A percentile compares a stretch with the other conserved stretches of the same genome.
These are phyloP conservation scores for Bos indicus DNA, from an alignment of 2,113 vertebrate genomes.

Conservation along the genomic window DNA sequence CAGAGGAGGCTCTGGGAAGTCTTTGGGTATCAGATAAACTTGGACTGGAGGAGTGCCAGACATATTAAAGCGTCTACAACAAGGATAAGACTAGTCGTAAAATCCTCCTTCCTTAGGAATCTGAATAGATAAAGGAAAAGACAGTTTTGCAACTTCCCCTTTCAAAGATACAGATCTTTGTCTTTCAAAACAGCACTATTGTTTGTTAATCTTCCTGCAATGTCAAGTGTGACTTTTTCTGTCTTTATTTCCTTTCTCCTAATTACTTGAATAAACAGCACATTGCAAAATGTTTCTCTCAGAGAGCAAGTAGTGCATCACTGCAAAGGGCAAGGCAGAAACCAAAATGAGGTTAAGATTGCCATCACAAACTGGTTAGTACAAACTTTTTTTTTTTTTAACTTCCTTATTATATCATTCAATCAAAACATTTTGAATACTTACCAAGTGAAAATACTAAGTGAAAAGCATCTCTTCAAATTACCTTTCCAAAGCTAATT, in stretches of 20 bases:
- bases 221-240: conserved; percentile 58
- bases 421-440: background rate
- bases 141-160: conserved; percentile 73
- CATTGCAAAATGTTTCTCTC: conserved; percentile 57
- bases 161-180: conserved; percentile 68
- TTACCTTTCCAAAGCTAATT: background rate
- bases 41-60: conserved; percentile 54
- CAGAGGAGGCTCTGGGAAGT: conserved; percentile 51
- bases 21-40: conserved; percentile 63
- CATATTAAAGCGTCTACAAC: conserved; percentile 33
- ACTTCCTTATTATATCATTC: background rate
- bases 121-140: conserved; percentile 67
- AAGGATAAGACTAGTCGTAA: conserved; percentile 54
- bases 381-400: background rate
- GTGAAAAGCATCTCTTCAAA: background rate
- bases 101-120: conserved; percentile 63
- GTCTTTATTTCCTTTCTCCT: conserved; percentile 53
- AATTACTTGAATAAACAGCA: conserved; percentile 59
- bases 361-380: background rate
- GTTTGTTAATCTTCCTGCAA: conserved; percentile 70
- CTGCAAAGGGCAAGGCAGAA: background rate
- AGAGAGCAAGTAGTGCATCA: background rate
- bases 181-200: conserved; percentile 75
- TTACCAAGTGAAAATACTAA: background rate
- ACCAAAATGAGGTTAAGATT: background rate